A percentile compares a stretch with the other conserved stretches of the same genome.
Conservation (phyloP, 2,888 invertebrate species). For the Hesperia comma region DNA sequence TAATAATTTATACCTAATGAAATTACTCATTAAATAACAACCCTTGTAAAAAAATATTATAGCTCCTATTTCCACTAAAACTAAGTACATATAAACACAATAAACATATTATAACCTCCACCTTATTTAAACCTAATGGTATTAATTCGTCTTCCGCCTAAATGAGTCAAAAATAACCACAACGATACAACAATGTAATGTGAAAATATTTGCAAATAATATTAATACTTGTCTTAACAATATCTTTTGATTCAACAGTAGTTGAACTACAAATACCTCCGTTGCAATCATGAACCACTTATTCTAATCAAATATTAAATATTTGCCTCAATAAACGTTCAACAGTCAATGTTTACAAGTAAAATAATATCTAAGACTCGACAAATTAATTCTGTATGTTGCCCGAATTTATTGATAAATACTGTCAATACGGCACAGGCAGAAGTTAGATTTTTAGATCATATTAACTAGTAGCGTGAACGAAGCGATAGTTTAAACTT, state of each 20-base stretch:
- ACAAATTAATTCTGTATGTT: conserved; percentile 75
- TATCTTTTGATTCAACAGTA: conserved; percentile 34
- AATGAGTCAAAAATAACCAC: not conserved
- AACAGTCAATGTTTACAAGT: conserved; percentile 63
- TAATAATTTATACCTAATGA: too few relatives aligned
- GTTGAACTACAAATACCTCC: conserved; percentile 42
- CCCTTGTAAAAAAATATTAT: too few relatives aligned
- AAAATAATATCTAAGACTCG: conserved; percentile 75
- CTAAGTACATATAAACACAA: too few relatives aligned
- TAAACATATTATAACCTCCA: too few relatives aligned
- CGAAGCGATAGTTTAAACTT: too few relatives aligned
- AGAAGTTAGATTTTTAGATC: conserved; percentile 10
- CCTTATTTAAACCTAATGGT: too few relatives aligned
- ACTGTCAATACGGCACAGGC: conserved; percentile 55
- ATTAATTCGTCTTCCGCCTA: too few relatives aligned
- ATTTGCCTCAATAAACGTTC: conserved; percentile 68
- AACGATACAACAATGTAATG: conserved; percentile 11
- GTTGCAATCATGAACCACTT: conserved; percentile 53
- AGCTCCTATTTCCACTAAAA: too few relatives aligned
- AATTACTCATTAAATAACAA: too few relatives aligned
- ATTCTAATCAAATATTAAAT: conserved; percentile 69
- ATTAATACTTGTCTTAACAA: conserved; percentile 35
- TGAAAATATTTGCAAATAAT: conserved; percentile 28
- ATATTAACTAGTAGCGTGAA: too few relatives aligned
- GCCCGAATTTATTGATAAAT: conserved; percentile 64